Base-by-base conservation (phyloP, 30 jellyfish, hydroid and myxozoan genomes). In the Calvadosia cruxmelitensis region DNA sequence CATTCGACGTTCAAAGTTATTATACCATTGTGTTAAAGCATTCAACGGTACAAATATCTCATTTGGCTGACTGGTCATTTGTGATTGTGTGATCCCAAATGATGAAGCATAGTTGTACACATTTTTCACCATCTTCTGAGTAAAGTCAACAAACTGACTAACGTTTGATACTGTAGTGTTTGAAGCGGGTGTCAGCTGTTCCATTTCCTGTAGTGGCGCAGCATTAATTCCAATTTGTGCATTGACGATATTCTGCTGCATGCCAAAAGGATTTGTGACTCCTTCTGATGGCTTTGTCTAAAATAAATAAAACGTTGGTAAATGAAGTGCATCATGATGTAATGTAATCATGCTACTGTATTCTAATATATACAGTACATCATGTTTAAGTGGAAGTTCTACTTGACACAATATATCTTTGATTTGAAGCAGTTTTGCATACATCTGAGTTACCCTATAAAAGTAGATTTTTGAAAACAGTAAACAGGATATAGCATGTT, bases 161-260 rank as follows among this genome's bases (percentile, higher is more conserved):
- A 76, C 76, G 23, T 73, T 70, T 0, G 96, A 69, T 26, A 86
- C 92, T 1, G 64, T 74, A 0, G 94, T 72, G 68, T 78, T 79
- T 30, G 80, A 64, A 31, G 76, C 85, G 28, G 96, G 96, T 52
- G 85, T 71, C 70, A 77, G 85, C 52, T 76, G 82, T 34, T 69
- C 75, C 27, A 87, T 79, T 27, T 87, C 94, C 23, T 76, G 27
- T 20, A 80, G 36, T 15, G 96, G 92, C 52, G 75, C 94, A 0
- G 79, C 52, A 0, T 93, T 71, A 23, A 87, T 76, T 33, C 94
- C 94, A 53, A 87, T 72, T 67, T 87, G 96, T 1, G 95, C 95
- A 34, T 71, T 10, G 10, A 20, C 10, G 10, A 42, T 42, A 42
- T 42, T 42, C 20, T 42, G 57, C 20, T 42, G 57, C 10, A 10